phyloP scores from a whole-genome alignment of 2,888 invertebrate species.

The Chromoteleia sp. region DNA sequence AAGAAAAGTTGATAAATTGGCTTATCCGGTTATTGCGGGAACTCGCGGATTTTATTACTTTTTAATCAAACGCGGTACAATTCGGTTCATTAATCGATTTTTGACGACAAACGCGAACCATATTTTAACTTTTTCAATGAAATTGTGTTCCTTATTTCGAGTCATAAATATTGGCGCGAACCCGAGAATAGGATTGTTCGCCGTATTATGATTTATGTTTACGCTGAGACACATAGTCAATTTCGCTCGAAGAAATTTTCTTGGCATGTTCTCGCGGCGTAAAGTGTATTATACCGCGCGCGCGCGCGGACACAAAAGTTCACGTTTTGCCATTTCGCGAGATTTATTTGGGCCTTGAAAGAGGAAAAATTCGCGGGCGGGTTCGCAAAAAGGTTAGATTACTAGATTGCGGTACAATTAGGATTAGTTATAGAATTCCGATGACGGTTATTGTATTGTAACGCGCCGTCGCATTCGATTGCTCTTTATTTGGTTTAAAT shows the following conservation, averaged over 20 bases:
- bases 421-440: slow-evolving; percentile 31
- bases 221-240: slow-evolving; percentile 48
- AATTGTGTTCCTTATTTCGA: background rate
- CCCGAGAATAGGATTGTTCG: slow-evolving; percentile 34
- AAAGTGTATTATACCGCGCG: slow-evolving; percentile 53
- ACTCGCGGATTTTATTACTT: no score
- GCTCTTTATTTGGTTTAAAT: slow-evolving; percentile 26
- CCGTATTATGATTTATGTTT: slow-evolving; percentile 32
- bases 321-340: slow-evolving; percentile 68
- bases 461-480: slow-evolving; percentile 28
- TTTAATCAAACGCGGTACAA: no score
- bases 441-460: slow-evolving; percentile 51
- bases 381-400: slow-evolving; percentile 66
- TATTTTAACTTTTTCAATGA: slow-evolving; percentile 10
- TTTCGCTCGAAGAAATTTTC: slow-evolving; percentile 51
- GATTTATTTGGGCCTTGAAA: slow-evolving; percentile 70
- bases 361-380: slow-evolving; percentile 60
- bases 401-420: slow-evolving; percentile 66
- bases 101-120: no score
- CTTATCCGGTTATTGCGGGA: no score
- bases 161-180: slow-evolving; percentile 19
- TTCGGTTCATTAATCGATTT: no score
- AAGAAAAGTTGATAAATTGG: no score
- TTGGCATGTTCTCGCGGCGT: slow-evolving; percentile 16
- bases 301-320: slow-evolving; percentile 62